Conservation (phyloP, 2,888 invertebrate species). For the Drosophila tripunctata region DNA sequence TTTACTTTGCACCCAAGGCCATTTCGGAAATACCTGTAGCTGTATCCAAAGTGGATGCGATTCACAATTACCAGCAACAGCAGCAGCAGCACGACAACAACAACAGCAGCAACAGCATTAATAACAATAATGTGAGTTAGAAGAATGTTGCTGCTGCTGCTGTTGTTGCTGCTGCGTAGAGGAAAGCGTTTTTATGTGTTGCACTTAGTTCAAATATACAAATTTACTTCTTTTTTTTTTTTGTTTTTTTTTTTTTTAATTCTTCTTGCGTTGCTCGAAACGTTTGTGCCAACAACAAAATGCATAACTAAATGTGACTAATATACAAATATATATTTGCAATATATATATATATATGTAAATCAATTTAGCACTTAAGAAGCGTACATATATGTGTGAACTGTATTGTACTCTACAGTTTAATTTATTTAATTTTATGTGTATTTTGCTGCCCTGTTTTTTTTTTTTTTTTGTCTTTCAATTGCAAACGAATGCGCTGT, state of each 20-base stretch:
- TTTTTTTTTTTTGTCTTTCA: no score
- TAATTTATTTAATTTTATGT: conserved; percentile 28
- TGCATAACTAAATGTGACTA: conserved; percentile 19
- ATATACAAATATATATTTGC: conserved; percentile 26
- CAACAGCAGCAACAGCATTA: conserved; percentile 14
- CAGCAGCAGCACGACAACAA: conserved; percentile 21
- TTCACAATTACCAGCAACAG: conserved; percentile 6
- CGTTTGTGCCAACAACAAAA: conserved; percentile 63
- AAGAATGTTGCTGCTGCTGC: not conserved
- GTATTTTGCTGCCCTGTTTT: conserved; percentile 6
- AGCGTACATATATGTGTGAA: conserved; percentile 24
- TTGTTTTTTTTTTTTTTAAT: conserved; percentile 18
- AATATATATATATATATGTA: conserved; percentile 34
- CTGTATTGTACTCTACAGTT: conserved; percentile 13
- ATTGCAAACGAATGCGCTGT: conserved; percentile 60
- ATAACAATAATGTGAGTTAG: conserved; percentile 14
- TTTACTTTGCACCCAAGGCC: conserved; percentile 77
- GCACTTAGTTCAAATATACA: conserved; percentile 58
- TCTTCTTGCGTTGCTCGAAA: conserved; percentile 35
- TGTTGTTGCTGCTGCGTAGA: conserved; percentile 11
- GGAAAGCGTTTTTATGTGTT: no score
- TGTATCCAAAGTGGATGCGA: conserved; percentile 23
- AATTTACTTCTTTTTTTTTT: conserved; percentile 14
- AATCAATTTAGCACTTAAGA: conserved; percentile 22
- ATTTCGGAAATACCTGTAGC: conserved; percentile 47